Evolutionary conservation across 2,888 invertebrate species (phyloP).

Genomic region (Caradrina clavipalpis): DNA sequence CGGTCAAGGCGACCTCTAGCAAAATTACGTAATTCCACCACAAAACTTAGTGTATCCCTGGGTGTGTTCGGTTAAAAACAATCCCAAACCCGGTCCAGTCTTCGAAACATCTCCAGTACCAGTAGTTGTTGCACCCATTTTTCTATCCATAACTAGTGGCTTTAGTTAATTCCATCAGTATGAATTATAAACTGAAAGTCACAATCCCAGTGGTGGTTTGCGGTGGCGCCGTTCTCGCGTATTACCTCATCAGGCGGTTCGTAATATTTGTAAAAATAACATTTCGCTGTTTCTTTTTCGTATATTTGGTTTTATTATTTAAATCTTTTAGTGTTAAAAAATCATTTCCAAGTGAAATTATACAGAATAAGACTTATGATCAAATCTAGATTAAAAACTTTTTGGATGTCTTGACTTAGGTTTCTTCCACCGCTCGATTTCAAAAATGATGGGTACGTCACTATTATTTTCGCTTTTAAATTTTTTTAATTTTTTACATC

Average conservation of each 20-base stretch:
- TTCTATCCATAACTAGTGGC: conserved; percentile 60
- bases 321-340: not conserved
- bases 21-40: conserved; percentile 89
- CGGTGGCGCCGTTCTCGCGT: conserved; percentile 89
- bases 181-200: conserved; percentile 89
- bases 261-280: conserved; percentile 73
- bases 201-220: conserved; percentile 89
- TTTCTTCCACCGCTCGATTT: conserved; percentile 72
- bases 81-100: conserved; percentile 76
- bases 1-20: conserved; percentile 89
- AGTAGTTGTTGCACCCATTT: conserved; percentile 71
- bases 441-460: conserved; percentile 76
- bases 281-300: conserved; percentile 28
- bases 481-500: conserved; percentile 42
- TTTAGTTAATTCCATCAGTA: conserved; percentile 74
- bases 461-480: conserved; percentile 74
- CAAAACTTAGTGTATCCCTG: conserved; percentile 83
- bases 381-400: conserved; percentile 43
- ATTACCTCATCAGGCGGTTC: conserved; percentile 90
- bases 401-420: conserved; percentile 63
- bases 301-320: conserved; percentile 14
- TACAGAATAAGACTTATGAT: conserved; percentile 13
- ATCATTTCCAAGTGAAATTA: conserved; percentile 4
- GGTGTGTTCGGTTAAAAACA: conserved; percentile 86
- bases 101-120: conserved; percentile 74